A percentile compares a stretch with the other conserved stretches of the same genome.
Conservation (phyloP, 2,113 vertebrate species). For the Heterocephalus glaber region DNA sequence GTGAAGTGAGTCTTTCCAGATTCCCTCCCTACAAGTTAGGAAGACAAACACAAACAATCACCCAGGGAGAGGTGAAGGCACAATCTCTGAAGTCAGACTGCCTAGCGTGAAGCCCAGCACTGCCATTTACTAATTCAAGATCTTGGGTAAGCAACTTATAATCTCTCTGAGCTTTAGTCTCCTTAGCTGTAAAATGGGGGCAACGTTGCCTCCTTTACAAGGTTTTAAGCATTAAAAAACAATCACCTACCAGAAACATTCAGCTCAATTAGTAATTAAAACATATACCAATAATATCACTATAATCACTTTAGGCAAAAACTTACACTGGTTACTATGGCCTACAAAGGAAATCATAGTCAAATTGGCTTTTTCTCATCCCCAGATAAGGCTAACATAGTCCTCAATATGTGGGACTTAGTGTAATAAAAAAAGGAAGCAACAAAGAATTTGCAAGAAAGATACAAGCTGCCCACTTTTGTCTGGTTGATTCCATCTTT, state of each 20-base stretch:
- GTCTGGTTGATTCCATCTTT: not conserved
- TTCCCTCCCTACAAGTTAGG: not conserved
- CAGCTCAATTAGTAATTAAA: not conserved
- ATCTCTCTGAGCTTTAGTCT: not conserved
- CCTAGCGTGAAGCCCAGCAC: not conserved
- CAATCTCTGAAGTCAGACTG: not conserved
- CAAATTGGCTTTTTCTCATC: not conserved
- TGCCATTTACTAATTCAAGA: not conserved
- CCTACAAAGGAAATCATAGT: not conserved
- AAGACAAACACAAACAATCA: not conserved
- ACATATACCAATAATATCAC: not conserved
- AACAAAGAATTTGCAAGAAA: conserved; percentile 28
- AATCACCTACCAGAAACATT: not conserved
- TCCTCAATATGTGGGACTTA: not conserved
- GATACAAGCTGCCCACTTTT: not conserved
- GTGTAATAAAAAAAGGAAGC: not conserved
- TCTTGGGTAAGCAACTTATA: not conserved
- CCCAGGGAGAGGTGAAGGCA: not conserved
- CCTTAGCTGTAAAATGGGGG: not conserved
- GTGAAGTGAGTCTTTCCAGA: not conserved
- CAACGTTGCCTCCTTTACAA: not conserved
- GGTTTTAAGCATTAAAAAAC: not conserved
- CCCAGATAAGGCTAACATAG: not conserved
- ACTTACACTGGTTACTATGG: not conserved
- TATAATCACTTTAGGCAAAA: not conserved